phyloP scores from a whole-genome alignment of 2,797 vertebrate genomes.

The Silurus lanzhouensis region DNA sequence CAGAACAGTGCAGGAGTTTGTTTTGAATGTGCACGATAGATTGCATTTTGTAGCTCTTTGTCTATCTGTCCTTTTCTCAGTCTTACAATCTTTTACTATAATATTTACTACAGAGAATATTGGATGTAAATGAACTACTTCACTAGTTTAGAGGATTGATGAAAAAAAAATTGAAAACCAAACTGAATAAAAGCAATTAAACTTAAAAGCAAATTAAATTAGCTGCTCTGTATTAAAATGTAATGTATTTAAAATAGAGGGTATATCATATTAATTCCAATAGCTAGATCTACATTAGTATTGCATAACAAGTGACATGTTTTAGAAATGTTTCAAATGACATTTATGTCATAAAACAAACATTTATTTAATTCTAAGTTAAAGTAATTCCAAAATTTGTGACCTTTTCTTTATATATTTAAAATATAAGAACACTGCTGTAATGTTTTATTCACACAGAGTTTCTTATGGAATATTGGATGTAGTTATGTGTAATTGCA shows the following conservation, averaged over 20 bases:
- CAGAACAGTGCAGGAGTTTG: background rate
- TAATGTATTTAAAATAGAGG: background rate
- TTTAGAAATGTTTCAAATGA: background rate
- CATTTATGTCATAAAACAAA: background rate
- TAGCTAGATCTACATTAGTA: background rate
- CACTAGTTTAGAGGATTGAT: background rate
- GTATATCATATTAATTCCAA: too few relatives aligned
- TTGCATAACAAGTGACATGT: background rate
- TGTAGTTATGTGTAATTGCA: slow-evolving; percentile 9
- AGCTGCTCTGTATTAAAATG: background rate
- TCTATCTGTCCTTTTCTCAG: background rate
- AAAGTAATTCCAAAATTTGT: too few relatives aligned
- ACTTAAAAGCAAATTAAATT: too few relatives aligned
- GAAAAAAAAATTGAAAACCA: too few relatives aligned
- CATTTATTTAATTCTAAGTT: background rate
- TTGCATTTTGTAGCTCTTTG: background rate
- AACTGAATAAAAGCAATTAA: too few relatives aligned
- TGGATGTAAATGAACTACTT: background rate
- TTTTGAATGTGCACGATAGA: background rate
- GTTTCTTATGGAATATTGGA: background rate
- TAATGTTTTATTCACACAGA: background rate
- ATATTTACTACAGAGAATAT: background rate
- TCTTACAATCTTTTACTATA: background rate
- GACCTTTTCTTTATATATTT: background rate
- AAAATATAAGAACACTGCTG: background rate